A percentile compares a stretch with the other conserved stretches of the same genome.
phyloP scores from a whole-genome alignment of 2,888 invertebrate species.

The Malacosoma neustria region DNA sequence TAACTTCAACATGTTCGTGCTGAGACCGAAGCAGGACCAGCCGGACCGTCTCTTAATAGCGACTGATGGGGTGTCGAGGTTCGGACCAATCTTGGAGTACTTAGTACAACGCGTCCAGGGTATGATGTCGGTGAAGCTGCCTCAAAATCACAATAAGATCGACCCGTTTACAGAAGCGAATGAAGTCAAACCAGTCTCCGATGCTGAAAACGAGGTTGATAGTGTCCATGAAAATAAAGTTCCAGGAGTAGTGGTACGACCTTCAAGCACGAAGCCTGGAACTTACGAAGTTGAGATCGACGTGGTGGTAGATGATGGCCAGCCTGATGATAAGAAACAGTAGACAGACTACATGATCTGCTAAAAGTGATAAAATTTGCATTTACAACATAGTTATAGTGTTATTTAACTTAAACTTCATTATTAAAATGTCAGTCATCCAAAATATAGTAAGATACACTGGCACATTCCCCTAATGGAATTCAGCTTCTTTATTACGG shows the following conservation, averaged over 20 bases:
- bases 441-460: too few species aligned
- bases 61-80: conserved; percentile 66
- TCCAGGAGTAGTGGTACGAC: conserved; percentile 52
- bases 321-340: conserved; percentile 36
- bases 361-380: conserved; percentile 9
- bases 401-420: too few species aligned
- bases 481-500: too few species aligned
- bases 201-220: conserved; percentile 65
- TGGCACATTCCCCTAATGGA: too few species aligned
- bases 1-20: conserved; percentile 64
- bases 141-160: conserved; percentile 60
- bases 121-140: conserved; percentile 79
- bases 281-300: conserved; percentile 60
- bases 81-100: conserved; percentile 81
- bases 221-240: conserved; percentile 53
- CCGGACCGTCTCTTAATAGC: conserved; percentile 44
- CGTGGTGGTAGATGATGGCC: conserved; percentile 56
- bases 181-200: conserved; percentile 28
- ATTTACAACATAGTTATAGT: conserved; percentile 23
- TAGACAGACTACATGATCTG: conserved; percentile 5
- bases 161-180: conserved; percentile 28
- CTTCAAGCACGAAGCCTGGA: conserved; percentile 52
- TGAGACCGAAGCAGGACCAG: conserved; percentile 43
- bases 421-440: too few species aligned
- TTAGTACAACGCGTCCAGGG: conserved; percentile 81